Conservation (phyloP, 2,797 vertebrate species). For the Luscinia luscinia region DNA sequence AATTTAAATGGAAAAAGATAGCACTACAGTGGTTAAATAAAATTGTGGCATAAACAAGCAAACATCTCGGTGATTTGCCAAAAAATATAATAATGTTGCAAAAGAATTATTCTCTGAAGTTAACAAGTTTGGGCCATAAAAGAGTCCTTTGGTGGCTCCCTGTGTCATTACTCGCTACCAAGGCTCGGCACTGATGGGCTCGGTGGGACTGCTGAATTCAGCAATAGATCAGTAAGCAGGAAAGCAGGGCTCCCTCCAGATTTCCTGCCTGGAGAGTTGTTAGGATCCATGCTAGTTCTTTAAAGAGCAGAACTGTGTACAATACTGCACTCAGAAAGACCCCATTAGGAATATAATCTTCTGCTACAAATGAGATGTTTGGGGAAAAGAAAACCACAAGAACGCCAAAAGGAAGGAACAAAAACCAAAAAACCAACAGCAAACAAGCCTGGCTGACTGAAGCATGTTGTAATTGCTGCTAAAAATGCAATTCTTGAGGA, state of each 20-base stretch:
- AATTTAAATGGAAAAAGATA: slow-evolving; percentile 23
- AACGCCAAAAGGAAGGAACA: not conserved
- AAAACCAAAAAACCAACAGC: not conserved
- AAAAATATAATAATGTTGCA: slow-evolving; percentile 15
- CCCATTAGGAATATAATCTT: slow-evolving; percentile 52
- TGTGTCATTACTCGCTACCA: slow-evolving; percentile 35
- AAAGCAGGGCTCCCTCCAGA: slow-evolving; percentile 37
- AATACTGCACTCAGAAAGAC: slow-evolving; percentile 39
- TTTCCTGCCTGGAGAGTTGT: slow-evolving; percentile 59
- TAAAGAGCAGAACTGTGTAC: slow-evolving; percentile 64
- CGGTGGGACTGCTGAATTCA: slow-evolving; percentile 24
- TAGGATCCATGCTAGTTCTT: slow-evolving; percentile 47
- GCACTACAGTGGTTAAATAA: slow-evolving; percentile 5
- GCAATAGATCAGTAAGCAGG: slow-evolving; percentile 49
- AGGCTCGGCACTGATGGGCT: slow-evolving; percentile 54
- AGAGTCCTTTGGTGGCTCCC: slow-evolving; percentile 33
- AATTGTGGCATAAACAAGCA: not conserved
- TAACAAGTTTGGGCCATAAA: slow-evolving; percentile 25
- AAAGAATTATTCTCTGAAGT: not conserved
- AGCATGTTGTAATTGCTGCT: not conserved
- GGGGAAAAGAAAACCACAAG: not conserved
- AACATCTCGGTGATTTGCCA: not conserved
- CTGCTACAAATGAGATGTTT: slow-evolving; percentile 61
- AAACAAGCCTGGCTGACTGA: not conserved
- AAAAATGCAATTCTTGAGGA: not conserved